Evolutionary conservation across 2,888 invertebrate genomes (phyloP), one percentile per base, ranked within the genome.

Genomic region (Euclidia mi): DNA sequence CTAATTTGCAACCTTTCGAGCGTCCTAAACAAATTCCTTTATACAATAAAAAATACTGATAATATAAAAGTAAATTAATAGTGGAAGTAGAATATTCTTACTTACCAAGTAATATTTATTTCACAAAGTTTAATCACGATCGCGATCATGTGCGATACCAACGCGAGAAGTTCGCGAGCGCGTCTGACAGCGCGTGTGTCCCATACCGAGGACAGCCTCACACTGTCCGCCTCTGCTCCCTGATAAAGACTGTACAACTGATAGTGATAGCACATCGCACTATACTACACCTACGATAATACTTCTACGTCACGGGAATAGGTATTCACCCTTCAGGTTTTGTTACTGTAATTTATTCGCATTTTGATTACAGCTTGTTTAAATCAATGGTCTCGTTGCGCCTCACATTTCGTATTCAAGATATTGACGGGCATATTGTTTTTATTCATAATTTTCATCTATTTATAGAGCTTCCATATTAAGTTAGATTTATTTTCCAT

Each of bases 71-170:
- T 10, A 9, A 25, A 3, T 18, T 14, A n/a, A 17, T n/a, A n/a
- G n/a, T n/a, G n/a, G n/a, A n/a, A n/a, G n/a, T n/a, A n/a, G n/a
- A 1, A 9, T 1, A 7, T 28, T 17, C n/a, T 28, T 20, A 78
- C 83, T 82, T 76, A 82, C 83, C 72, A 52, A 56, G 40, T 48
- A 67, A 62, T n/a, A n/a, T n/a, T n/a, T n/a, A n/a, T n/a, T n/a
- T n/a, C n/a, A 64, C 29, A 72, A 80, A 80, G 75, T 78, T 76
- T 37, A 53, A 57, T 60, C 65, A 56, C 82, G 80, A 77, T 65
- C 73, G 67, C 66, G 58, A 65, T 65, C 64, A 75, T 76, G 69
- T 41, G 62, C 41, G 18, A 46, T 50, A 17, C 32, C 43, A 29
- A 42, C 15, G 17, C 41, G 35, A 14, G 34, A 58, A 29, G 48